phyloP scores from a whole-genome alignment of 2,797 vertebrate genomes.

The Clarias fuscus region DNA sequence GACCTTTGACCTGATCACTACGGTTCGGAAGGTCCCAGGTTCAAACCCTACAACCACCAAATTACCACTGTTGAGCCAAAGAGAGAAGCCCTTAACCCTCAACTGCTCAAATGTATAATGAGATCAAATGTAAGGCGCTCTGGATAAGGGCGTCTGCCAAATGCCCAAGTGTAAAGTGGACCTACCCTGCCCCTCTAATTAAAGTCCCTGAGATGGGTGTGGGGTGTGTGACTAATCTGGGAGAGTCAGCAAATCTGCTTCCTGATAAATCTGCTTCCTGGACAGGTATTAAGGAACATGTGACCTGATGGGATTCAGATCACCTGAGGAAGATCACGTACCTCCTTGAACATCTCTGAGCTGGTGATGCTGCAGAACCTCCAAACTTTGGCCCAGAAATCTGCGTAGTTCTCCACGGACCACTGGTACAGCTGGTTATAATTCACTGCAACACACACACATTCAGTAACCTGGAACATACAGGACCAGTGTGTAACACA shows the following conservation, averaged over 20 bases:
- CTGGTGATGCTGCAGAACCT: conserved; percentile 84
- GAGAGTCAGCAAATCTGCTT: neutral
- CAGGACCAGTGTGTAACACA: neutral
- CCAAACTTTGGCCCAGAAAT: conserved; percentile 95
- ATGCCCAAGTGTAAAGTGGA: too few relatives aligned
- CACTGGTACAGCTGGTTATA: conserved; percentile 92
- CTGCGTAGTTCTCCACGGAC: conserved; percentile 85
- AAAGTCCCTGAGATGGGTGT: neutral
- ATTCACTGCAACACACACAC: conserved; percentile 72
- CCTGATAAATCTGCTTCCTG: neutral
- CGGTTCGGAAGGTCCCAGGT: too few relatives aligned
- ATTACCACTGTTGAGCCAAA: too few relatives aligned
- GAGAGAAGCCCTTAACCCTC: too few relatives aligned
- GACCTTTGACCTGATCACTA: neutral
- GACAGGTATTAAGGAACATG: too few relatives aligned
- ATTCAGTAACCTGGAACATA: neutral
- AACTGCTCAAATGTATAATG: too few relatives aligned
- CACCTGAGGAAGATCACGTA: conserved; percentile 61
- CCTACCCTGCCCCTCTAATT: neutral
- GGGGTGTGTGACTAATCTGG: neutral
- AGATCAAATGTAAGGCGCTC: too few relatives aligned
- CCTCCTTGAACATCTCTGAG: conserved; percentile 87
- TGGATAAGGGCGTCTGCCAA: too few relatives aligned
- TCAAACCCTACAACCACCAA: too few relatives aligned
- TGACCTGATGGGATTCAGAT: neutral